phyloP scores from a whole-genome alignment of 2,797 vertebrate genomes.

The Sardinella longiceps region DNA sequence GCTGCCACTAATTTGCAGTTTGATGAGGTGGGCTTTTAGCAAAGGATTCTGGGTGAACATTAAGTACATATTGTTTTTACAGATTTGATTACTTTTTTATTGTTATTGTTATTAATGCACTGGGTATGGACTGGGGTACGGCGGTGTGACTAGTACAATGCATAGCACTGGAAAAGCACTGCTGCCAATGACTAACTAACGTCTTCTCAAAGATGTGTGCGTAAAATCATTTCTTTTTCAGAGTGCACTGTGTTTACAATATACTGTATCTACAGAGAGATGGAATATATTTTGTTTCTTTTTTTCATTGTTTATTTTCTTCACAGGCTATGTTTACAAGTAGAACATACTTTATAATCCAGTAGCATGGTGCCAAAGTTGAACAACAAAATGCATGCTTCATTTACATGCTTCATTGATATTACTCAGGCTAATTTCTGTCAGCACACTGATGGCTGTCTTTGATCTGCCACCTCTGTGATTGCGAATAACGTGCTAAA shows the following conservation, averaged over 20 bases:
- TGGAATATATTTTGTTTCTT: not conserved
- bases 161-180: not conserved
- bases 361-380: not conserved
- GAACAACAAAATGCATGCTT: not conserved
- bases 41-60: constrained; percentile 71
- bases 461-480: not conserved
- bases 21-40: constrained; percentile 81
- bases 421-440: not conserved
- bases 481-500: not conserved
- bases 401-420: not conserved
- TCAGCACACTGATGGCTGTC: not conserved
- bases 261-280: not conserved
- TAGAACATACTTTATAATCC: not conserved
- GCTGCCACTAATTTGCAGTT: constrained; percentile 77
- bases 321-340: not conserved
- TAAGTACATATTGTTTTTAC: constrained; percentile 81
- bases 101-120: constrained; percentile 81
- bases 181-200: not conserved
- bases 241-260: not conserved
- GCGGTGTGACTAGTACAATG: not conserved
- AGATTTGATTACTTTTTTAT: constrained; percentile 78
- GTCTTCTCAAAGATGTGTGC: not conserved
- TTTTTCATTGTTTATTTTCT: not conserved
- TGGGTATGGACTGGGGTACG: constrained; percentile 32
- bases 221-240: not conserved